phyloP scores from a whole-genome alignment of 1,140 invertebrate genomes.

The Macrocentrus cingulum region DNA sequence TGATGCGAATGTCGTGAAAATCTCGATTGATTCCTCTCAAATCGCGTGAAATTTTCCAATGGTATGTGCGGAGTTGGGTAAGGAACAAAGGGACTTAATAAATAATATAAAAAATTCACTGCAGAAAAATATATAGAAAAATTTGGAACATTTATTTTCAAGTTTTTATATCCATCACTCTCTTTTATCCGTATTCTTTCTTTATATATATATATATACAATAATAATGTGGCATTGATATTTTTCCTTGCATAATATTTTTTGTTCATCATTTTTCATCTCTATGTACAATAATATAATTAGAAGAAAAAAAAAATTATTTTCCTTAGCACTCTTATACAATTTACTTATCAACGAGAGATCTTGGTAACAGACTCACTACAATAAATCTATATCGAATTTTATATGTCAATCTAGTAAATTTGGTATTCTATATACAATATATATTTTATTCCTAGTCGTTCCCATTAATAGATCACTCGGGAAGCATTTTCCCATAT shows the following conservation, averaged over 20 bases:
- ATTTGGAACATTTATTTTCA: constrained; percentile 49
- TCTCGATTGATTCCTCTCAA: too few relatives aligned
- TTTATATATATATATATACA: not conserved
- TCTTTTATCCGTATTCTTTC: not conserved
- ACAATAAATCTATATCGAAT: not conserved
- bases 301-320: too few relatives aligned
- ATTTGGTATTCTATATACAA: constrained; percentile 24
- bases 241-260: too few relatives aligned
- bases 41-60: too few relatives aligned
- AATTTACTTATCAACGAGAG: constrained; percentile 11
- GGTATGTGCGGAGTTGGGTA: too few relatives aligned
- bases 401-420: constrained; percentile 12
- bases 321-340: too few relatives aligned
- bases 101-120: too few relatives aligned
- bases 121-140: constrained; percentile 38
- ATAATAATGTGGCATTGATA: too few relatives aligned
- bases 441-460: not conserved
- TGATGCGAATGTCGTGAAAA: too few relatives aligned
- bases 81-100: too few relatives aligned
- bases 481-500: too few relatives aligned
- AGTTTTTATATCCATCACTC: constrained; percentile 26
- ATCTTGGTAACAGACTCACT: constrained; percentile 9
- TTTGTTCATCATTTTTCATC: too few relatives aligned
- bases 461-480: constrained; percentile 9
- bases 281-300: constrained; percentile 28